Evolutionary conservation across 2,888 invertebrate species (phyloP), one percentile per base, ranked within the genome.

Genomic region (Pherbina coryleti): DNA sequence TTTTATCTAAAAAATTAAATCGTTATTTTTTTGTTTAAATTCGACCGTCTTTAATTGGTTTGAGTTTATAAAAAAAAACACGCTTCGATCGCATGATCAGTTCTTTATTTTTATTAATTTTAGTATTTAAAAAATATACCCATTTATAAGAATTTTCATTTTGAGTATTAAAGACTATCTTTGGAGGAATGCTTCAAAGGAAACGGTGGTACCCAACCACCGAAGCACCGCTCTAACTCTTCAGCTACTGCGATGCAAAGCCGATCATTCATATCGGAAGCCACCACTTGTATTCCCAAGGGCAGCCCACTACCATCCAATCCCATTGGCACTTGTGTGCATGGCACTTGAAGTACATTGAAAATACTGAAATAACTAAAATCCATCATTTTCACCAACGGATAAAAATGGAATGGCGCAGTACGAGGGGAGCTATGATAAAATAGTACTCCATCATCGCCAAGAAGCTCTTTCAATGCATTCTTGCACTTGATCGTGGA

Each of bases 181-280:
- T 64, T 11, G 44, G 44, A 44, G 44, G 44, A 44, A 44, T 11
- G 81, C 77, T 84, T 88, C 53, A 84, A 77, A 55, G 82, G 85
- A 79, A 91, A 91, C 5, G 95, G 95, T 80, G 94, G 92, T 57
- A 93, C 92, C 98, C 98, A 98, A 4, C 98, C 98, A 60, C 97
- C 97, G 86, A 97, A 97, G 2, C 93, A 93, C 82, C 93, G 93
- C 85, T 97, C 97, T 73, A 98, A 88, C 87, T 97, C 97, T 85
- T 93, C 92, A 1, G 98, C 98, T 2, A 98, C 94, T n/a, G 97
- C 96, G 70, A 99, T 89, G 81, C 96, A 95, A 67, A 97, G 88
- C 79, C 94, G 93, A 88, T 98, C 98, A 84, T 96, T 95, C 86
- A 95, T 92, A 80, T 94, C 92, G 76, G 93, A 94, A 3, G 95